Conservation (phyloP, 2,113 vertebrate species). For the Xiphorhynchus elegans region DNA sequence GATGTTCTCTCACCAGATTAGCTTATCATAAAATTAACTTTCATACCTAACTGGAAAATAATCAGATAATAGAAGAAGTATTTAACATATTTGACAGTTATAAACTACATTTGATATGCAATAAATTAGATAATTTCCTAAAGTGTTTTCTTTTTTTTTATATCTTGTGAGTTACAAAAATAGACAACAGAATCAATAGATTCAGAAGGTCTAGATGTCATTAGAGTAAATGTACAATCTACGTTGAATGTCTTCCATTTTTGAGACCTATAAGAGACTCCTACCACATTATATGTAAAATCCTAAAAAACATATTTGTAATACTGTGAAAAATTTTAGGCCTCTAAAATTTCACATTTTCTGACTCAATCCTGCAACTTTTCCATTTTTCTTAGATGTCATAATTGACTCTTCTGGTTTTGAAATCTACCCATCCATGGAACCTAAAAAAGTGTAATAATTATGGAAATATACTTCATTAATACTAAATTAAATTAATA, state of each 20-base stretch:
- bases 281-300: not conserved
- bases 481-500: not conserved
- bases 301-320: not conserved
- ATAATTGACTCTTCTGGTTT: not conserved
- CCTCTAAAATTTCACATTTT: not conserved
- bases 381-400: not conserved
- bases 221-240: not conserved
- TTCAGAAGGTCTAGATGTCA: not conserved
- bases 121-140: not conserved
- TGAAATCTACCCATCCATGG: not conserved
- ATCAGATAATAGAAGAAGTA: not conserved
- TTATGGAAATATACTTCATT: not conserved
- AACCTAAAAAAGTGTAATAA: not conserved
- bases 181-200: not conserved
- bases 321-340: not conserved
- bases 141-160: not conserved
- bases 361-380: not conserved
- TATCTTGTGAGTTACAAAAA: not conserved
- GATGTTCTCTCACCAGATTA: not conserved
- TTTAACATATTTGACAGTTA: not conserved
- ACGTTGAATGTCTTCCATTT: not conserved
- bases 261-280: not conserved
- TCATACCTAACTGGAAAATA: not conserved
- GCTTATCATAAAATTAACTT: not conserved
- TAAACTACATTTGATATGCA: not conserved